A percentile compares a stretch with the other conserved stretches of the same genome.
Conservation (phyloP, 2,113 vertebrate species). For the Orycteropus afer region DNA sequence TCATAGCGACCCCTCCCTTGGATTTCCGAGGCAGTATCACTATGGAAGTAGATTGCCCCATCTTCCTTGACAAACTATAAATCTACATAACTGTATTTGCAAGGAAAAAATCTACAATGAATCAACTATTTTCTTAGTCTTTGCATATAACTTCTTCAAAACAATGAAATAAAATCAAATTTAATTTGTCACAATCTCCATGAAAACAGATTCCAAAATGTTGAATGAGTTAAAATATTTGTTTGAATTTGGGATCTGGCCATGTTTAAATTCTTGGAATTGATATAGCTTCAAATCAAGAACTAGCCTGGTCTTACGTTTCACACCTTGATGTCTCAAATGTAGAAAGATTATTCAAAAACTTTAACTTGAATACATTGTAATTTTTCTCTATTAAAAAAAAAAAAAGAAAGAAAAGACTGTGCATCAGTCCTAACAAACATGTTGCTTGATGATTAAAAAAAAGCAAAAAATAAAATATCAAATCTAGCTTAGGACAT, state of each 20-base stretch:
- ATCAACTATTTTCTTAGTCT: neutral
- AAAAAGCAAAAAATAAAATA: neutral
- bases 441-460: slow-evolving; percentile 77
- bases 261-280: slow-evolving; percentile 36
- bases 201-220: neutral
- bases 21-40: too few relatives aligned
- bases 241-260: neutral
- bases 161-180: neutral
- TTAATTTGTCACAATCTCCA: neutral
- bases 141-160: neutral
- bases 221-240: neutral
- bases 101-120: slow-evolving; percentile 17
- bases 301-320: neutral
- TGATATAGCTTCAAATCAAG: slow-evolving; percentile 12
- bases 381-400: slow-evolving; percentile 59
- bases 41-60: too few relatives aligned
- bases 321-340: slow-evolving; percentile 72
- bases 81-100: neutral
- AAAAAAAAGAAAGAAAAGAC: slow-evolving; percentile 8
- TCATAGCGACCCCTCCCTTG: too few relatives aligned
- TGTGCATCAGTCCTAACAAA: slow-evolving; percentile 91
- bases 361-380: slow-evolving; percentile 62
- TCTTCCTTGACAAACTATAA: neutral
- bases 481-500: neutral
- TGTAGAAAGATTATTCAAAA: slow-evolving; percentile 74